These are phyloP conservation scores for Trissonchulus latispiculum DNA, from an alignment of 2,888 invertebrate species.

Conservation along the genomic window DNA sequence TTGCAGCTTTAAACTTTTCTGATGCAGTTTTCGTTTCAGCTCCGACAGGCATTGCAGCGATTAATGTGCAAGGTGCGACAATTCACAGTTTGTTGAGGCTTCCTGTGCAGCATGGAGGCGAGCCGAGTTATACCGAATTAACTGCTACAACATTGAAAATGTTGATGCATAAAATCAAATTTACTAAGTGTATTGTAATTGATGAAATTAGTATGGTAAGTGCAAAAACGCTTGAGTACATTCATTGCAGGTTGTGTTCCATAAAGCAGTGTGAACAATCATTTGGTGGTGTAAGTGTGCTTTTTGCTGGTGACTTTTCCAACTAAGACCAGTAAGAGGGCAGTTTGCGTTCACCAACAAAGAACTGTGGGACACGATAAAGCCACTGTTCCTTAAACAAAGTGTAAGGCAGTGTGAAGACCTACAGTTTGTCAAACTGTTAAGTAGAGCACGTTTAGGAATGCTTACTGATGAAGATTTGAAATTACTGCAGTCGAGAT, in stretches of 20 bases:
- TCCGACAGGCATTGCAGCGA: slow-evolving; percentile 8
- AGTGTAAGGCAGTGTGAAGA: neutral
- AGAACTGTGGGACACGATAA: neutral
- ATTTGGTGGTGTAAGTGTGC: neutral
- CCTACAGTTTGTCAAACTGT: neutral
- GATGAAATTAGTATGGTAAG: slow-evolving; percentile 7
- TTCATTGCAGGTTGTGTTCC: neutral
- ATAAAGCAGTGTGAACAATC: neutral
- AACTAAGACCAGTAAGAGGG: slow-evolving; percentile 7
- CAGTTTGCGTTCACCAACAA: neutral
- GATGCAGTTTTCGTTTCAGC: neutral
- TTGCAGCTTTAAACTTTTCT: neutral
- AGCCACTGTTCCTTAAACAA: neutral
- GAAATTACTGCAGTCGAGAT: neutral
- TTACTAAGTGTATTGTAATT: neutral
- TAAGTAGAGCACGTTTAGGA: neutral
- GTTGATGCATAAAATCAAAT: neutral
- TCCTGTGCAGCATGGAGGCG: slow-evolving; percentile 8
- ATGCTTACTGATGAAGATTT: neutral
- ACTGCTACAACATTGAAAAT: neutral
- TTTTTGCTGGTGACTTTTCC: neutral
- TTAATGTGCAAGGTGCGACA: neutral
- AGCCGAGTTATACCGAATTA: slow-evolving; percentile 2
- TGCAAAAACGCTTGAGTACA: neutral
- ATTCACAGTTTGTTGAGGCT: neutral